Evolutionary conservation across 2,888 invertebrate species (phyloP).

Genomic region (Actias luna): DNA sequence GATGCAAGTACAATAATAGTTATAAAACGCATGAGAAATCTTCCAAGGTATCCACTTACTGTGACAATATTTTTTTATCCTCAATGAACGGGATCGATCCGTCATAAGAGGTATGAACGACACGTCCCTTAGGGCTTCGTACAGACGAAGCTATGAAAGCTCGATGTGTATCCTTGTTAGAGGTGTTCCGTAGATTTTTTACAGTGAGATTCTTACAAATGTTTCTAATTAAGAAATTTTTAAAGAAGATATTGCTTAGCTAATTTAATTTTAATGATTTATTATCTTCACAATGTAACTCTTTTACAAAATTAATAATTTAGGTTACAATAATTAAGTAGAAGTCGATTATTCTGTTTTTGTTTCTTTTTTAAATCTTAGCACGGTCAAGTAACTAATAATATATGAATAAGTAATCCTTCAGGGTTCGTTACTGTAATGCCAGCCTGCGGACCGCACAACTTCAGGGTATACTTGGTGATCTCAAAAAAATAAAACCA

Average conservation of each 20-base stretch:
- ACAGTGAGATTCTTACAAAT: neutral
- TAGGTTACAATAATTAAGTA: too few relatives aligned
- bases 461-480: too few relatives aligned
- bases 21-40: slow-evolving; percentile 29
- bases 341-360: too few relatives aligned
- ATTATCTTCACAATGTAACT: too few relatives aligned
- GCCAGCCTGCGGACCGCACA: too few relatives aligned
- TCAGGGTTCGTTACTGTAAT: too few relatives aligned
- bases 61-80: slow-evolving; percentile 47
- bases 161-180: neutral
- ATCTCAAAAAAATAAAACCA: too few relatives aligned
- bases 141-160: slow-evolving; percentile 41
- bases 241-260: neutral
- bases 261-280: too few relatives aligned
- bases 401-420: too few relatives aligned
- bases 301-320: too few relatives aligned
- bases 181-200: slow-evolving; percentile 1
- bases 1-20: neutral
- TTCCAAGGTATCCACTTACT: slow-evolving; percentile 27
- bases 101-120: slow-evolving; percentile 58
- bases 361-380: too few relatives aligned
- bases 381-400: too few relatives aligned
- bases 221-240: neutral
- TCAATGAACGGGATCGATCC: slow-evolving; percentile 56
- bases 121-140: slow-evolving; percentile 51